These are phyloP conservation scores for Hirundichthys speculiger DNA, from an alignment of 2,113 vertebrate species.

Conservation along the genomic window DNA sequence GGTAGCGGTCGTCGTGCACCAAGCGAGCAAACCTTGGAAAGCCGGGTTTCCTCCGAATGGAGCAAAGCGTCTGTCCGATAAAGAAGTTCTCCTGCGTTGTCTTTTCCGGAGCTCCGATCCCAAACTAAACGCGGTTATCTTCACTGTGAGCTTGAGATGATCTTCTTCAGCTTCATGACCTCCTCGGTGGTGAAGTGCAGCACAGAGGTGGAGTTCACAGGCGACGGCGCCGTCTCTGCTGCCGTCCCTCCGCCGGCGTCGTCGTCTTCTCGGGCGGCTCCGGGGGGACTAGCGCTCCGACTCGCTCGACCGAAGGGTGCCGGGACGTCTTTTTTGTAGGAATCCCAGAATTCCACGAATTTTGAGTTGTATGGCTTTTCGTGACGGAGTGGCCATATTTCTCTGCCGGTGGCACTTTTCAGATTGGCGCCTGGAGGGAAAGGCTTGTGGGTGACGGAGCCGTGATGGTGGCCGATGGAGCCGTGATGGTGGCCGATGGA, in stretches of 20 bases:
- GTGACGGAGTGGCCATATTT: constrained; percentile 1
- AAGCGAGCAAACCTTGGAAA: no score
- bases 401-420: constrained; percentile 8
- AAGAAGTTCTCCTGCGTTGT: no score
- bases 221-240: background rate
- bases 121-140: background rate
- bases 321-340: constrained; percentile 4
- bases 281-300: background rate
- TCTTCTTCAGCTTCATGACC: constrained; percentile 71
- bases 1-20: no score
- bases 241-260: background rate
- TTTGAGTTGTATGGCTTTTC: constrained; percentile 17
- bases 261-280: constrained; percentile 11
- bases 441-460: constrained; percentile 17
- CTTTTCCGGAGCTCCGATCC: no score
- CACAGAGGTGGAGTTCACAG: constrained; percentile 39
- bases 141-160: constrained; percentile 67
- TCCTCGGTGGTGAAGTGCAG: constrained; percentile 69
- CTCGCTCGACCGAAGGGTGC: background rate
- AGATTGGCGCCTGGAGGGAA: background rate
- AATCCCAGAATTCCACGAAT: constrained; percentile 19
- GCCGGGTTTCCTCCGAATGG: no score
- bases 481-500: background rate
- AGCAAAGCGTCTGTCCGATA: no score
- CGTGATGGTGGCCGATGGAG: background rate